Percentiles rank a stretch among this genome's conserved stretches.
Conservation (phyloP, 2,888 invertebrate species). For the Achlya flavicornis region DNA sequence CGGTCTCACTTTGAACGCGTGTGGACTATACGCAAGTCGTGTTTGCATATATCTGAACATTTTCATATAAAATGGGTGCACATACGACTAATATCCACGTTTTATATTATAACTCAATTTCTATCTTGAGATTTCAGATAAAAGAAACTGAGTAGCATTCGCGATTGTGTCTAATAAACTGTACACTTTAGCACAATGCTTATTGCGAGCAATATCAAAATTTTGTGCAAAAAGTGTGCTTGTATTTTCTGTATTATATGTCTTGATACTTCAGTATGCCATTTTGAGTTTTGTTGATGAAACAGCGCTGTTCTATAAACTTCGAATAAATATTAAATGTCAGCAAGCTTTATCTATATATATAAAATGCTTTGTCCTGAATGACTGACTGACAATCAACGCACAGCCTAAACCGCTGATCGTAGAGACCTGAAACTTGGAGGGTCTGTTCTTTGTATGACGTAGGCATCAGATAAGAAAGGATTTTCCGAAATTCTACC, state of each 20-base stretch:
- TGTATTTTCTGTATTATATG: background rate
- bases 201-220: conserved; percentile 2
- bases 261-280: background rate
- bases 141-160: conserved; percentile 22
- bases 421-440: too few species aligned
- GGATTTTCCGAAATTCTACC: too few species aligned
- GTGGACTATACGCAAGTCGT: background rate
- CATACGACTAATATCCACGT: background rate
- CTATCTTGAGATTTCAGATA: conserved; percentile 31
- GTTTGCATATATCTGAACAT: conserved; percentile 1
- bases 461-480: too few species aligned
- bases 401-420: too few species aligned
- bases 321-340: background rate
- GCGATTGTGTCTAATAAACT: conserved; percentile 21
- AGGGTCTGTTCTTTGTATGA: too few species aligned
- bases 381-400: too few species aligned
- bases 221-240: background rate
- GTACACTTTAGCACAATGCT: conserved; percentile 22
- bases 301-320: background rate
- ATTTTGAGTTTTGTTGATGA: background rate
- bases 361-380: too few species aligned
- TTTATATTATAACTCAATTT: conserved; percentile 16
- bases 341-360: background rate
- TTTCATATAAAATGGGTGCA: conserved; percentile 6
- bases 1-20: background rate